Evolutionary conservation across 2,888 invertebrate genomes (phyloP).

Genomic region (Leistus spinibarbis): DNA sequence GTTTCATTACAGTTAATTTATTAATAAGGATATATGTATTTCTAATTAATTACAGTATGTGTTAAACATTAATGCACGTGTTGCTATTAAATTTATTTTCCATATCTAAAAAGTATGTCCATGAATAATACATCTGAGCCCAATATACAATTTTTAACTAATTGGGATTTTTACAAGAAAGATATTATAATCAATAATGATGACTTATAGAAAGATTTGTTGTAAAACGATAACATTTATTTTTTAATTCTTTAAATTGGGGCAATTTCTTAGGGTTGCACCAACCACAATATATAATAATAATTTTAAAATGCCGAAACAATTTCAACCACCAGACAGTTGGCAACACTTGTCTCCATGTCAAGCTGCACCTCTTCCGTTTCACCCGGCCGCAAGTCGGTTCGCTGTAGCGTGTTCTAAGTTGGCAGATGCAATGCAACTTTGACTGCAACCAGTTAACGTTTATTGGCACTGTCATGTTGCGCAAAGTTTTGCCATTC

Average conservation of each 20-base stretch:
- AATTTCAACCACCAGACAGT: background rate
- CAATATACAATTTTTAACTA: too few species aligned
- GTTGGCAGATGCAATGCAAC: background rate
- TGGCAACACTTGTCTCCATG: background rate
- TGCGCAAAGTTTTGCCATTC: background rate
- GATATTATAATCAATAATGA: too few species aligned
- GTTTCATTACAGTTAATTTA: background rate
- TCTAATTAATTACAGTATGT: too few species aligned
- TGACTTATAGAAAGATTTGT: too few species aligned
- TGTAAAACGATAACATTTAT: too few species aligned
- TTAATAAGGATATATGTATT: background rate
- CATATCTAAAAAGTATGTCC: too few species aligned
- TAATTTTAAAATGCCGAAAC: background rate
- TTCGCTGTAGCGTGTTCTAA: background rate
- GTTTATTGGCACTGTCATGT: constrained; percentile 2
- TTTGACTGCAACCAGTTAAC: constrained; percentile 1
- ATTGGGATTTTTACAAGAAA: too few species aligned
- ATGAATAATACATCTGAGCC: too few species aligned
- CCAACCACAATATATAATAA: background rate
- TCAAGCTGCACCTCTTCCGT: background rate
- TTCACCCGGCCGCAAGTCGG: background rate
- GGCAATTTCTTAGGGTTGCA: background rate
- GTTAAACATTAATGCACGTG: too few species aligned
- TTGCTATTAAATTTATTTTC: too few species aligned
- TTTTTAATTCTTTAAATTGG: too few species aligned